Evolutionary conservation across 2,888 invertebrate genomes (phyloP).

Genomic region (Salticus scenicus): DNA sequence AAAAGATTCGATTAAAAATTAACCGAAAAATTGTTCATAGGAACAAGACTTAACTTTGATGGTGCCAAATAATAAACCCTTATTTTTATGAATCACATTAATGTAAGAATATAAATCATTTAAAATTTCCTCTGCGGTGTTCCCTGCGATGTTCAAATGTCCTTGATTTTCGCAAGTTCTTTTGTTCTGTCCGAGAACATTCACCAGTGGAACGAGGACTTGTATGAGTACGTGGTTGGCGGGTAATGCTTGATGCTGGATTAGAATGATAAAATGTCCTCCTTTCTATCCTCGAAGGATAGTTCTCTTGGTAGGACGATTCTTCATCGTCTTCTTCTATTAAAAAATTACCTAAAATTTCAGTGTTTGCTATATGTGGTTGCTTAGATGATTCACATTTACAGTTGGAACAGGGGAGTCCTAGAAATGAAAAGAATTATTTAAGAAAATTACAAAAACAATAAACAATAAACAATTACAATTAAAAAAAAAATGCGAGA

Average conservation of each 20-base stretch:
- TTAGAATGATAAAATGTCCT: neutral
- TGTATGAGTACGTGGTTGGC: neutral
- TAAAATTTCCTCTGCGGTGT: no score
- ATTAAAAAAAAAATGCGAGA: no score
- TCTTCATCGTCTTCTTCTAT: neutral
- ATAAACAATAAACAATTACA: no score
- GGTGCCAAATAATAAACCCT: no score
- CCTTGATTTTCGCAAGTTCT: neutral
- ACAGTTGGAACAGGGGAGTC: constrained; percentile 61
- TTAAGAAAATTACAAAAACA: no score
- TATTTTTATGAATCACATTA: no score
- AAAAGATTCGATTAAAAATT: no score
- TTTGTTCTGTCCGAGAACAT: neutral
- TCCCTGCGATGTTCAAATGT: neutral
- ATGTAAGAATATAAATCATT: no score
- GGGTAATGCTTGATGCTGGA: neutral
- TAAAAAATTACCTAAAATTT: neutral
- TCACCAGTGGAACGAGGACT: neutral
- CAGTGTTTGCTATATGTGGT: constrained; percentile 45
- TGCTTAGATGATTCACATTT: constrained; percentile 60
- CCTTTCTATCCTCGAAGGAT: neutral
- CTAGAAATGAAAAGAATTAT: constrained; percentile 24
- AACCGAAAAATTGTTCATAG: no score
- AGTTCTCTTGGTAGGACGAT: neutral
- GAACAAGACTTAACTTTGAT: no score